Percentiles rank a stretch among this genome's conserved stretches.
phyloP scores from a whole-genome alignment of 2,888 invertebrate genomes.

The Drosophila colorata region DNA sequence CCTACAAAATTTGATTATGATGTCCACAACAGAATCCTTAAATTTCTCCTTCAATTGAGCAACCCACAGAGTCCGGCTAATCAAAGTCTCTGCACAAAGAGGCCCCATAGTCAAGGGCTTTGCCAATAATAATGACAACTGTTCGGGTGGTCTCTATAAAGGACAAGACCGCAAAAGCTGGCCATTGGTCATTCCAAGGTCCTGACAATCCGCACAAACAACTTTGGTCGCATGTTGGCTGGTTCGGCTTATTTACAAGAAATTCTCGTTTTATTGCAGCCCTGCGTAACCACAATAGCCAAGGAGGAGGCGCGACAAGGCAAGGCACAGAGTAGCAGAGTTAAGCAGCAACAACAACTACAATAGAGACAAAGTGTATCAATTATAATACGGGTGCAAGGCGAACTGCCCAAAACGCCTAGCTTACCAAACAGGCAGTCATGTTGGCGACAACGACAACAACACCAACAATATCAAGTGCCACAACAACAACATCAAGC shows the following conservation, averaged over 20 bases:
- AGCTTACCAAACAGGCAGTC: slow-evolving; percentile 31
- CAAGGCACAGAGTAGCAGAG: too few species aligned
- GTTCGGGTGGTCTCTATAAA: neutral
- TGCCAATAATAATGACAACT: slow-evolving; percentile 37
- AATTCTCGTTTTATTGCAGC: slow-evolving; percentile 68
- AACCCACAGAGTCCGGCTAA: slow-evolving; percentile 16
- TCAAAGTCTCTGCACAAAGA: slow-evolving; percentile 7
- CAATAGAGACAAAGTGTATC: slow-evolving; percentile 72
- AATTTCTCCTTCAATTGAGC: neutral
- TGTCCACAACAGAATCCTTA: neutral
- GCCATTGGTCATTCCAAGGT: neutral
- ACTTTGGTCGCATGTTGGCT: slow-evolving; percentile 44
- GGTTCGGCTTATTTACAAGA: slow-evolving; percentile 65
- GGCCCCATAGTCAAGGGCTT: neutral
- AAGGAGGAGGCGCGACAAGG: slow-evolving; percentile 13
- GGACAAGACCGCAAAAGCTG: slow-evolving; percentile 37
- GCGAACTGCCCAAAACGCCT: slow-evolving; percentile 26
- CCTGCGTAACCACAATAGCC: slow-evolving; percentile 62
- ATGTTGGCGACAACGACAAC: slow-evolving; percentile 73
- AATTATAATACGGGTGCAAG: slow-evolving; percentile 77
- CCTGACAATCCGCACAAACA: slow-evolving; percentile 28
- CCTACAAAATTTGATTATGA: neutral
- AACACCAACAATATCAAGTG: slow-evolving; percentile 16
- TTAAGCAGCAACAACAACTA: slow-evolving; percentile 9
- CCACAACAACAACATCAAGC: slow-evolving; percentile 8